These are phyloP conservation scores for Stenodema calcarata DNA, from an alignment of 2,888 invertebrate species.

Conservation along the genomic window DNA sequence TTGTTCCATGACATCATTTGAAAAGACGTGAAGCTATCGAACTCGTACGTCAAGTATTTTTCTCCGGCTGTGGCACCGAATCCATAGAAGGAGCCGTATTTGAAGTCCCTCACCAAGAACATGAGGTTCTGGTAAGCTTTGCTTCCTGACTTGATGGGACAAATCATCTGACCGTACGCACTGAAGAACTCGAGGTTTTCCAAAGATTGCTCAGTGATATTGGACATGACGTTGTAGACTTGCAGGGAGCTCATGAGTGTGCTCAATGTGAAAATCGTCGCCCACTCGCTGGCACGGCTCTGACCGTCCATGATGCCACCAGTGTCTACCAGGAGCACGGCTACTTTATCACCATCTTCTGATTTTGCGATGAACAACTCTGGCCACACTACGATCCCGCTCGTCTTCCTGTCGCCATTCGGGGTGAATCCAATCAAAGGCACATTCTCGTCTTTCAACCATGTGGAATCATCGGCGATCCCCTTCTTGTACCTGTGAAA, in stretches of 20 bases:
- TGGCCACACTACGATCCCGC: not conserved
- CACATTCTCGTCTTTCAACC: not conserved
- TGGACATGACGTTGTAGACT: not conserved
- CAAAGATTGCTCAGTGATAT: not conserved
- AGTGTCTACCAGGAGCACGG: not conserved
- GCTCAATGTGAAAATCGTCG: not conserved
- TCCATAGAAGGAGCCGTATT: conserved; percentile 91
- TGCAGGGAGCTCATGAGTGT: not conserved
- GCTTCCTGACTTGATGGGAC: not conserved
- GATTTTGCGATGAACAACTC: not conserved
- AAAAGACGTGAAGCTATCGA: not conserved
- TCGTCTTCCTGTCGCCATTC: no score
- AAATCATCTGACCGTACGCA: not conserved
- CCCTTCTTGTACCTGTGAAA: not conserved
- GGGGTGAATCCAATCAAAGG: not conserved
- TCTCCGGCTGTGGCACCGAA: conserved; percentile 91
- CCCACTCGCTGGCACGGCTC: not conserved
- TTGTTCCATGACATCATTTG: not conserved
- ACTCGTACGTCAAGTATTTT: not conserved
- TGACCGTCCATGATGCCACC: not conserved
- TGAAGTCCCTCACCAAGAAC: conserved; percentile 93
- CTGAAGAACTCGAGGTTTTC: not conserved
- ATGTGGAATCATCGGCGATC: not conserved
- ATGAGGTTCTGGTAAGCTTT: conserved; percentile 78
- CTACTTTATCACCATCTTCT: not conserved